A percentile compares a stretch with the other conserved stretches of the same genome.
Conservation (phyloP, 2,797 vertebrate genomes). For the Phrynocephalus guinanensis region DNA sequence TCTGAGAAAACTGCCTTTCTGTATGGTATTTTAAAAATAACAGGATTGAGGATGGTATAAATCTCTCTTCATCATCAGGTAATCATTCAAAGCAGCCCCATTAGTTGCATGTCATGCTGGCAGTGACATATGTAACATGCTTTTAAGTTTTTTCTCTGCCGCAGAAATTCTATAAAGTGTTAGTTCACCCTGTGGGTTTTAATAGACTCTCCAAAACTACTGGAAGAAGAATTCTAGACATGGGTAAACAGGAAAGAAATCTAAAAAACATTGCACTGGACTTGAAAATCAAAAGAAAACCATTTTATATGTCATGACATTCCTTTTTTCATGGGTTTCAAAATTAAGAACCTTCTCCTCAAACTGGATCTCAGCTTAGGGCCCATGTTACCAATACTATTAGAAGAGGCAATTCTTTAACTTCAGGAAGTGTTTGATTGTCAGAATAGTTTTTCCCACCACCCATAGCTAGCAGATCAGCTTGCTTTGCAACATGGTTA, state of each 20-base stretch:
- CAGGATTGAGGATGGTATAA: slow-evolving; percentile 70
- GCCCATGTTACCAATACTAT: too few relatives aligned
- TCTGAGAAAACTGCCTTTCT: slow-evolving; percentile 69
- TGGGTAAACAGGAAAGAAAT: neutral
- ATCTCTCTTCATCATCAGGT: slow-evolving; percentile 59
- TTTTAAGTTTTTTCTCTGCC: slow-evolving; percentile 25
- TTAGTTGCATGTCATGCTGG: slow-evolving; percentile 63
- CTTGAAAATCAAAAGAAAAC: too few relatives aligned
- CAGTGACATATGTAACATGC: slow-evolving; percentile 65
- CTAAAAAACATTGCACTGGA: too few relatives aligned
- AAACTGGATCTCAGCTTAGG: too few relatives aligned
- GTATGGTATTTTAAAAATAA: slow-evolving; percentile 73
- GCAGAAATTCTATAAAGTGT: slow-evolving; percentile 2
- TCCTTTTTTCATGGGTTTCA: too few relatives aligned
- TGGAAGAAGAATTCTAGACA: neutral
- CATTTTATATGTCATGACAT: too few relatives aligned
- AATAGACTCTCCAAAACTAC: neutral
- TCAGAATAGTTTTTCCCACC: too few relatives aligned
- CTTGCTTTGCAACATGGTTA: too few relatives aligned
- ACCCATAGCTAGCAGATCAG: too few relatives aligned
- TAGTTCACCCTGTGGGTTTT: slow-evolving; percentile 18
- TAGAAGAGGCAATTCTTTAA: too few relatives aligned
- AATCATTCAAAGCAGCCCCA: slow-evolving; percentile 69
- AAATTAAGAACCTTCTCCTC: too few relatives aligned
- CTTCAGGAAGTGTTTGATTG: too few relatives aligned